Evolutionary conservation across 2,888 invertebrate species (phyloP).

Genomic region (Hypselothyrea guttata): DNA sequence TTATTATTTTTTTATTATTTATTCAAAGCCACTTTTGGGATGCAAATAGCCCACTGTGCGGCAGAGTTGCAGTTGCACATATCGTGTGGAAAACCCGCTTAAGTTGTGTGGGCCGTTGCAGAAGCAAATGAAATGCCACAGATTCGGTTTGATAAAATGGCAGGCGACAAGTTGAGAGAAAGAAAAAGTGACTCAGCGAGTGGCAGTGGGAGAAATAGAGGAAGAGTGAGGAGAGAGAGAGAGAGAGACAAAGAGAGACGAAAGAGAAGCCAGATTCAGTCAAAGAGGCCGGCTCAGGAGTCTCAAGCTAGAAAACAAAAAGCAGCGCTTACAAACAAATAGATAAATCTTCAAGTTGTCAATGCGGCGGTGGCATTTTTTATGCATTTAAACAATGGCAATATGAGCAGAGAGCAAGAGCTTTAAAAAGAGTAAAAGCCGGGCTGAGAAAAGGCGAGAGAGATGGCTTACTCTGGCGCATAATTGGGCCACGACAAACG

Average conservation of each 20-base stretch:
- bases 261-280: too few relatives aligned
- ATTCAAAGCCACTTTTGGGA: too few relatives aligned
- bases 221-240: slow-evolving; percentile 1
- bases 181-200: slow-evolving; percentile 63
- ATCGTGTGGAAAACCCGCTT: slow-evolving; percentile 22
- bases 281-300: slow-evolving; percentile 15
- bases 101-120: slow-evolving; percentile 62
- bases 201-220: too few relatives aligned
- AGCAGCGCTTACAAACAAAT: slow-evolving; percentile 16
- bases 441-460: neutral
- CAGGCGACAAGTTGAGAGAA: slow-evolving; percentile 68
- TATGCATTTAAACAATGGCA: slow-evolving; percentile 26
- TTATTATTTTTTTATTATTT: too few relatives aligned
- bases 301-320: neutral
- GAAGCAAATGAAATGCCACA: slow-evolving; percentile 70
- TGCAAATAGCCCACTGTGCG: too few relatives aligned
- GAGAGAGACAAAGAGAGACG: slow-evolving; percentile 33
- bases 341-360: slow-evolving; percentile 60
- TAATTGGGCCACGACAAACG: slow-evolving; percentile 62
- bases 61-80: slow-evolving; percentile 41
- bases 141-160: slow-evolving; percentile 72
- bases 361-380: slow-evolving; percentile 40
- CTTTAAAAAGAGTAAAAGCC: neutral
- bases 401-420: slow-evolving; percentile 1
- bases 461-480: slow-evolving; percentile 29